Evolutionary conservation across 2,113 vertebrate species (phyloP), one percentile per base, ranked within the genome.

Genomic region (Scalopus aquaticus): DNA sequence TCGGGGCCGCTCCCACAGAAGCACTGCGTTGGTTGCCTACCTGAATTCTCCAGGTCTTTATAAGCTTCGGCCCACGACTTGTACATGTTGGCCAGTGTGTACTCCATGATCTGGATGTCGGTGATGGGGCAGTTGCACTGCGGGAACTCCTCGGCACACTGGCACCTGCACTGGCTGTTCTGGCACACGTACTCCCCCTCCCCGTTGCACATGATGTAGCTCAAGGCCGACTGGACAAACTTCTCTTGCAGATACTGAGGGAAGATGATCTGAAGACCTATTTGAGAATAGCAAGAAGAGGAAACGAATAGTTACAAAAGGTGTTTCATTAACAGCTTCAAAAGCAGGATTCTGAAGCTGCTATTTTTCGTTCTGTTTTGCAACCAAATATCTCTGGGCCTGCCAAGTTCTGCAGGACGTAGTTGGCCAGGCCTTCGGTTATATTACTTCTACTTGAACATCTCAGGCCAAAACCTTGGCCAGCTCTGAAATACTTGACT

Each of bases 151-250:
- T 99, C 99, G 0, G 99, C 99, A 3, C 99, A 99, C 97, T 99
- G 99, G 91, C 99, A 99, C 81, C 99, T 98, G 0, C 99, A 99
- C 90, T 99, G 99, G 98, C 99, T 99, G 98, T 99, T 98, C 64
- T 97, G 98, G 94, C 99, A 99, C 96, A 99, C 95, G 51, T 99
- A 99, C 88, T 99, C 99, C 6, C 99, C 99, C 96, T 99, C 99
- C 0, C 99, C 99, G 0, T 99, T 99, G 97, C 99, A 99, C 99
- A 99, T 99, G 96, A 99, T 99, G 98, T 99, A 99, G 97, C 99
- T 99, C 97, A 99, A 98, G 94, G 99, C 99, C 9, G 99, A 99
- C 98, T 99, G 99, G 88, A 99, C 99, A 96, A 99, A 99, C 98
- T 99, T 99, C 98, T 99, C 99, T 97, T 99, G 99, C 96, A 99